Percentiles rank a stretch among this genome's conserved stretches.
Conservation (phyloP, 2,888 invertebrate genomes). For the Copidosoma aretas region DNA sequence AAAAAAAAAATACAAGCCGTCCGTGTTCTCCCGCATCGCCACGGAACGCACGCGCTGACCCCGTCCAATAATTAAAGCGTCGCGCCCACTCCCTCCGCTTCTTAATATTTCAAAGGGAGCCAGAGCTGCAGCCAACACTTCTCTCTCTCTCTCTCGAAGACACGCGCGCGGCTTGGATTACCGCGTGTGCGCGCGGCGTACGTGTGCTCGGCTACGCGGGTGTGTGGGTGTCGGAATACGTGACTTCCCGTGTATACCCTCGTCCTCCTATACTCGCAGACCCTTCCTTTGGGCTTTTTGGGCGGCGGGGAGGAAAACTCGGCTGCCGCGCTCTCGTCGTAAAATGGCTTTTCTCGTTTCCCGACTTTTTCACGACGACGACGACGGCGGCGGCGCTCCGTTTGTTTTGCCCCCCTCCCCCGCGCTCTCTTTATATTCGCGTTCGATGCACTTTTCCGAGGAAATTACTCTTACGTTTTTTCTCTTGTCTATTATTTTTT, state of each 20-base stretch:
- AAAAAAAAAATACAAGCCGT: too few species aligned
- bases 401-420: constrained; percentile 2
- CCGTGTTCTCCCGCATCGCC: not conserved
- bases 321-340: not conserved
- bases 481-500: too few species aligned
- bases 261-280: too few species aligned
- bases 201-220: not conserved
- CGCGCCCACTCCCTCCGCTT: constrained; percentile 3
- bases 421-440: constrained; percentile 8
- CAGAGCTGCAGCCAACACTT: too few species aligned
- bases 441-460: not conserved
- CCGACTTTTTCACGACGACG: not conserved
- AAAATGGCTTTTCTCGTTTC: constrained; percentile 26
- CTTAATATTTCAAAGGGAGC: constrained; percentile 25
- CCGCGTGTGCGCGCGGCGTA: not conserved
- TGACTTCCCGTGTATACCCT: constrained; percentile 9
- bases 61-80: constrained; percentile 27
- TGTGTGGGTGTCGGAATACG: constrained; percentile 13
- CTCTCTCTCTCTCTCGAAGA: not conserved
- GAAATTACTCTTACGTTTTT: not conserved
- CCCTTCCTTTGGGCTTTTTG: too few species aligned
- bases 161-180: constrained; percentile 12
- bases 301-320: not conserved
- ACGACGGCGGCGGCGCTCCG: not conserved
- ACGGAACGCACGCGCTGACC: not conserved